A percentile compares a stretch with the other conserved stretches of the same genome.
These are phyloP conservation scores for Stegophylla sp. DNA, from an alignment of 2,888 invertebrate genomes.

Conservation along the genomic window DNA sequence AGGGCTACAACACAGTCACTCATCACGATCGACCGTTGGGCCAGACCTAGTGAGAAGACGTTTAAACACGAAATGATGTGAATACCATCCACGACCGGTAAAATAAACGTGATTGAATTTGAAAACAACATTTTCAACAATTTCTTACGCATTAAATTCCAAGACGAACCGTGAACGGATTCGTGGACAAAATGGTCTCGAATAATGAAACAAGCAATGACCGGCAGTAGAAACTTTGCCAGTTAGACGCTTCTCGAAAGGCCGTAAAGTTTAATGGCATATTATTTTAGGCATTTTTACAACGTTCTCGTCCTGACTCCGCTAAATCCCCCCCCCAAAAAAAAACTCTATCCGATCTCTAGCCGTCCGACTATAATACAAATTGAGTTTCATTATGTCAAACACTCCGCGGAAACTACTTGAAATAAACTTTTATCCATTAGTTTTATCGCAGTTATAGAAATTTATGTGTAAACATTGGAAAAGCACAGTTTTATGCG, in stretches of 20 bases:
- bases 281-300: conserved; percentile 11
- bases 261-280: not conserved
- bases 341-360: conserved; percentile 5
- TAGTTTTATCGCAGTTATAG: not conserved
- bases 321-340: not conserved
- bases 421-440: not conserved
- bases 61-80: too few relatives aligned
- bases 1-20: too few relatives aligned
- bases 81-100: too few relatives aligned
- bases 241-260: not conserved
- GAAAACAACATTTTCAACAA: too few relatives aligned
- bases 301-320: not conserved
- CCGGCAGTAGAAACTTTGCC: not conserved
- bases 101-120: too few relatives aligned
- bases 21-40: too few relatives aligned
- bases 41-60: too few relatives aligned
- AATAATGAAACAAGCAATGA: conserved; percentile 22
- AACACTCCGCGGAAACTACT: not conserved
- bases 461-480: not conserved
- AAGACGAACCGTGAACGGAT: too few relatives aligned
- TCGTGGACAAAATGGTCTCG: not conserved
- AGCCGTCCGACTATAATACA: conserved; percentile 4
- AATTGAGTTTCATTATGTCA: not conserved
- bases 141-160: too few relatives aligned
- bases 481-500: not conserved